These are phyloP conservation scores for Mactra quadrangularis DNA, from an alignment of 1,140 invertebrate genomes.

Conservation along the genomic window DNA sequence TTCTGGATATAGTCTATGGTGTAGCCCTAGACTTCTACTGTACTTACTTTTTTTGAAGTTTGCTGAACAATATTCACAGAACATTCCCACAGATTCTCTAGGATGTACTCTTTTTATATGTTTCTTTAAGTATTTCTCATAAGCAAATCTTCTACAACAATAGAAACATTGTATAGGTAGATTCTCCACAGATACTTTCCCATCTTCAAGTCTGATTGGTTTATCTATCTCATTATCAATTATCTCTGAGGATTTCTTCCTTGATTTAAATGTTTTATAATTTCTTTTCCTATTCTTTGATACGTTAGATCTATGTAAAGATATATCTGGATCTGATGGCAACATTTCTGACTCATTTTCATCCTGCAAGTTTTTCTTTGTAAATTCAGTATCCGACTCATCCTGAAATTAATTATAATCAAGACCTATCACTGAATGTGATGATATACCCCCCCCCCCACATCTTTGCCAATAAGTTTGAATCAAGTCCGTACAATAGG, in stretches of 20 bases:
- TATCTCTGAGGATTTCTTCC: not conserved
- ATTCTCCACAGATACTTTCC: slow-evolving; percentile 35
- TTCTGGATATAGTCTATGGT: no score
- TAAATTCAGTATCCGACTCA: not conserved
- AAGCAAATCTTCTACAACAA: slow-evolving; percentile 55
- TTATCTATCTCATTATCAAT: not conserved
- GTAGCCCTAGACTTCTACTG: no score
- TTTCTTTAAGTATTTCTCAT: slow-evolving; percentile 57
- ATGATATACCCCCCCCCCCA: no score
- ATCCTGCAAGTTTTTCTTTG: not conserved
- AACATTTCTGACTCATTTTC: not conserved
- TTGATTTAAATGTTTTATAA: not conserved
- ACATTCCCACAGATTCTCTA: slow-evolving; percentile 33
- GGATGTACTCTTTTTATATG: slow-evolving; percentile 54
- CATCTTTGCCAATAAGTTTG: no score
- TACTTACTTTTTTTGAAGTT: slow-evolving; percentile 56
- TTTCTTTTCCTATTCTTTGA: slow-evolving; percentile 3
- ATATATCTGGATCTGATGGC: not conserved
- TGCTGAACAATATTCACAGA: slow-evolving; percentile 58
- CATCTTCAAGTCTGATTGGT: slow-evolving; percentile 38
- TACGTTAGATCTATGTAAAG: not conserved
- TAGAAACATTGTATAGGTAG: slow-evolving; percentile 48
- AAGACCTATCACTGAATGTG: no score
- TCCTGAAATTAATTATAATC: no score
- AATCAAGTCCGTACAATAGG: no score